Conservation (phyloP, 1,140 invertebrate species). For the Ridgeia piscesae region DNA sequence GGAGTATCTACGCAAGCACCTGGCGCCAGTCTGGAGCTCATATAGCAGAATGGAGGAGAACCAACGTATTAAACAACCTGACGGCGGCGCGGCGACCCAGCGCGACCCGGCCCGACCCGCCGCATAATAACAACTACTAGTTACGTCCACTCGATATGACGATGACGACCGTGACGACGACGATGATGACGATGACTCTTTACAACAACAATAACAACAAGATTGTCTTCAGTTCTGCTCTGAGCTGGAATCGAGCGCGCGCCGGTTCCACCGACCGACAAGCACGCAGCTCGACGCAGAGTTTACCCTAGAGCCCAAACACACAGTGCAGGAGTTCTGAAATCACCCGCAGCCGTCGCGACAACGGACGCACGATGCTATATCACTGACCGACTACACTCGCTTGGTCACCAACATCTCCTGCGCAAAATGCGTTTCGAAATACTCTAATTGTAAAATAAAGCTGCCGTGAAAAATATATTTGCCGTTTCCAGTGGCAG, state of each 20-base stretch:
- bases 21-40: background rate
- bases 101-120: background rate
- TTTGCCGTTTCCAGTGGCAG: background rate
- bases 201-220: conserved; percentile 6
- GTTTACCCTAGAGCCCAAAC: background rate
- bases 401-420: background rate
- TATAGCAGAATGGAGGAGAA: background rate
- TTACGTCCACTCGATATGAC: background rate
- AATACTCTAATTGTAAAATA: background rate
- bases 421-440: background rate
- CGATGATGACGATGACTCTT: conserved; percentile 4
- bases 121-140: background rate
- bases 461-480: background rate
- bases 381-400: background rate
- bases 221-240: background rate
- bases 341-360: background rate
- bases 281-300: background rate
- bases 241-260: background rate
- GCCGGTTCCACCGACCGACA: background rate
- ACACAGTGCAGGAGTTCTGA: background rate
- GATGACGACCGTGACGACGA: background rate
- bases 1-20: background rate
- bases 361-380: background rate
- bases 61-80: conserved; percentile 5
- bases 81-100: background rate